Percentiles rank a stretch among this genome's conserved stretches.
Evolutionary conservation across 2,888 invertebrate genomes (phyloP).

Genomic region (Andrena hattorfiana): DNA sequence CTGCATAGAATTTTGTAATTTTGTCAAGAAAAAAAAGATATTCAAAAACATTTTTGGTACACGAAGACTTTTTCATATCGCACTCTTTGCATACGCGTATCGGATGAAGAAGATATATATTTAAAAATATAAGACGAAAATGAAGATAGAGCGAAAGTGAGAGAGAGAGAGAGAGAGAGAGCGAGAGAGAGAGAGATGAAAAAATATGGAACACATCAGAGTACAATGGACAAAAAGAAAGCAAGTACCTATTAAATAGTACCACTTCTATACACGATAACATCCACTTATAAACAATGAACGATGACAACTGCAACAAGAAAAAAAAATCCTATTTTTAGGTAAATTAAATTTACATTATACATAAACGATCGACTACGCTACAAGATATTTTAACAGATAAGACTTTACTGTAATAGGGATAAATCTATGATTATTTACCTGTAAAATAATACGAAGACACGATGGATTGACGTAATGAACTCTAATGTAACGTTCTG

Average conservation of each 20-base stretch:
- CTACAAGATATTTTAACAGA: slow-evolving; percentile 83
- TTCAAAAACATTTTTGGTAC: slow-evolving; percentile 73
- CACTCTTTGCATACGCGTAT: slow-evolving; percentile 71
- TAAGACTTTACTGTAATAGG: slow-evolving; percentile 84
- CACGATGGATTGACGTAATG: slow-evolving; percentile 84
- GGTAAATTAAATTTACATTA: slow-evolving; percentile 83
- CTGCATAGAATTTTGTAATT: slow-evolving; percentile 77
- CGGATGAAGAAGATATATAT: slow-evolving; percentile 59
- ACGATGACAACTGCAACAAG: slow-evolving; percentile 75
- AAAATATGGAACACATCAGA: slow-evolving; percentile 70
- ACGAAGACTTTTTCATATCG: slow-evolving; percentile 72
- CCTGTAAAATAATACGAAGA: slow-evolving; percentile 84
- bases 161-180: not conserved
- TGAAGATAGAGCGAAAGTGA: slow-evolving; percentile 37
- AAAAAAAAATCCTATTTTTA: slow-evolving; percentile 83
- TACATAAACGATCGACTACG: slow-evolving; percentile 82
- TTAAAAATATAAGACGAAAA: slow-evolving; percentile 67
- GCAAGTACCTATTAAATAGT: slow-evolving; percentile 81
- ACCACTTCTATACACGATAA: slow-evolving; percentile 79
- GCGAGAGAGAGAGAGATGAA: slow-evolving; percentile 10
- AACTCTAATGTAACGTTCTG: slow-evolving; percentile 85
- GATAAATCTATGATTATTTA: slow-evolving; percentile 84
- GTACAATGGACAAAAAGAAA: slow-evolving; percentile 82
- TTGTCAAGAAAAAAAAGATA: slow-evolving; percentile 60
- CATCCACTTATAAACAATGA: slow-evolving; percentile 81